phyloP scores from a whole-genome alignment of 2,797 vertebrate species.

The Pangasius djambal region DNA sequence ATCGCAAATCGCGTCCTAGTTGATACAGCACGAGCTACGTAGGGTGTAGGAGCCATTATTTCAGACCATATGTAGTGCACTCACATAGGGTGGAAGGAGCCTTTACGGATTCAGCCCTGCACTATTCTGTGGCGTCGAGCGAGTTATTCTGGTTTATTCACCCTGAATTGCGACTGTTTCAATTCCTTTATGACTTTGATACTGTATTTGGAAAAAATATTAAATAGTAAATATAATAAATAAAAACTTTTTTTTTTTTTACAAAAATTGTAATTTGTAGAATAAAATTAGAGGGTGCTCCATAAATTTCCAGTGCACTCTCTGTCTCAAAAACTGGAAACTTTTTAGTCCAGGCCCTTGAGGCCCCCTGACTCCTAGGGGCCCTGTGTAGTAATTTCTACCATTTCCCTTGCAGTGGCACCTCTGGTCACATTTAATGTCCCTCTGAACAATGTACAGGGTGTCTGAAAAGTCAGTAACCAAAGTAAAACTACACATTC shows the following conservation, averaged over 20 bases:
- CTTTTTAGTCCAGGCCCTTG: background rate
- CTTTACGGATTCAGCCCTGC: background rate
- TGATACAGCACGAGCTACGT: background rate
- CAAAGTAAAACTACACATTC: background rate
- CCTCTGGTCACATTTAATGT: background rate
- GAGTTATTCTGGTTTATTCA: constrained; percentile 11
- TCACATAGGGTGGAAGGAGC: background rate
- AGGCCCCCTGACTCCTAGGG: background rate
- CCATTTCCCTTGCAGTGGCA: background rate
- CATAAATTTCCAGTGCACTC: background rate
- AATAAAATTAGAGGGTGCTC: background rate
- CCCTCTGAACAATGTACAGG: background rate
- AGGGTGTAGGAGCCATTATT: background rate
- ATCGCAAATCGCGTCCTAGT: background rate
- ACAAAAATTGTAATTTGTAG: too few relatives aligned
- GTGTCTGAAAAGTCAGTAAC: background rate
- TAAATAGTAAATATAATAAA: background rate
- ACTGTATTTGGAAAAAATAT: background rate
- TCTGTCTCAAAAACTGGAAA: background rate
- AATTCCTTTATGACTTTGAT: background rate
- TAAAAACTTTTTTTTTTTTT: background rate
- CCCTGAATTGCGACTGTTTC: background rate
- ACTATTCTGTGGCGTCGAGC: background rate
- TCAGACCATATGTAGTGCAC: background rate
- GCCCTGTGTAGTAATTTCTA: background rate